phyloP scores from a whole-genome alignment of 2,888 invertebrate species.

The Hydrotaea cyrtoneurina region DNA sequence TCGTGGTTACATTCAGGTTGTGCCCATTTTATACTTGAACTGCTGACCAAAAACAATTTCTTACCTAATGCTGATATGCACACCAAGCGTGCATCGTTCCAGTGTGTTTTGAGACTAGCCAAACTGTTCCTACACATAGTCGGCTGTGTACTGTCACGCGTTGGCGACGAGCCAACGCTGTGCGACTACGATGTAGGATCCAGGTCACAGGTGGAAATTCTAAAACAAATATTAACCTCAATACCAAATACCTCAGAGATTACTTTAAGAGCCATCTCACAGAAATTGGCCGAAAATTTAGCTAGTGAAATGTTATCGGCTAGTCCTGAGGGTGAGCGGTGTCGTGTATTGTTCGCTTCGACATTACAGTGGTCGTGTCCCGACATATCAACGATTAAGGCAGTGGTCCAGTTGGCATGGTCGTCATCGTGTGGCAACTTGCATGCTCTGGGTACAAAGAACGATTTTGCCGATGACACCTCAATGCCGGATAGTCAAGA shows the following conservation, averaged over 20 bases:
- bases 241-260: conserved; percentile 92
- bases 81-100: conserved; percentile 90
- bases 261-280: conserved; percentile 91
- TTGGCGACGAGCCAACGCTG: conserved; percentile 83
- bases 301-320: conserved; percentile 85
- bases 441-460: conserved; percentile 85
- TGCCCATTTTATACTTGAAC: conserved; percentile 86
- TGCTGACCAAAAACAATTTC: conserved; percentile 92
- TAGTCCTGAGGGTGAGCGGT: conserved; percentile 81
- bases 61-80: conserved; percentile 89
- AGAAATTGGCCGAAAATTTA: conserved; percentile 90
- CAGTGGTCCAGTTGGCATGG: conserved; percentile 90
- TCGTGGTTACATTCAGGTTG: conserved; percentile 84
- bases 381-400: conserved; percentile 87
- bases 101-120: conserved; percentile 92
- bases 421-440: conserved; percentile 88
- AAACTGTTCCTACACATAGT: conserved; percentile 94
- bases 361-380: conserved; percentile 87
- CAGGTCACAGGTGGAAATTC: conserved; percentile 83
- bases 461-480: conserved; percentile 80
- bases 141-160: conserved; percentile 88
- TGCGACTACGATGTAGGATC: conserved; percentile 80
- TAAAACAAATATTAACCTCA: conserved; percentile 91
- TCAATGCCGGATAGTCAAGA: conserved; percentile 86
- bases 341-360: conserved; percentile 82